These are phyloP conservation scores for Fulmarus glacialis DNA, from an alignment of 2,113 vertebrate species.

Conservation along the genomic window DNA sequence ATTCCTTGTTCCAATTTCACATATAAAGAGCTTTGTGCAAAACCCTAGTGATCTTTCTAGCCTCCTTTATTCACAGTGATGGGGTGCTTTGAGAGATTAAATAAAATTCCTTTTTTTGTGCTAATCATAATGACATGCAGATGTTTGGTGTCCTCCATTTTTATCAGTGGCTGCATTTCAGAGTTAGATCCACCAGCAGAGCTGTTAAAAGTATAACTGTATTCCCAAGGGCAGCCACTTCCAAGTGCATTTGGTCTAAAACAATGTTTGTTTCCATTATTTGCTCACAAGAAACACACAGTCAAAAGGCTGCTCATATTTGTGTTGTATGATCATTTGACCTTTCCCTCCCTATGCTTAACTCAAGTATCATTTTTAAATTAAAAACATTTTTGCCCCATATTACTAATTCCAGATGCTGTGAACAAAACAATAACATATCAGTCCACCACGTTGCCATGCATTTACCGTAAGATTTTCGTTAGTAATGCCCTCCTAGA, in stretches of 20 bases:
- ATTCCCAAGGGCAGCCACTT: not conserved
- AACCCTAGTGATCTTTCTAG: not conserved
- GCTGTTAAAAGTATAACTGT: not conserved
- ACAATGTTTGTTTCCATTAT: not conserved
- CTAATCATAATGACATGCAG: not conserved
- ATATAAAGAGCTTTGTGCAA: not conserved
- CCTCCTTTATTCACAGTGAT: not conserved
- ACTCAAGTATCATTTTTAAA: not conserved
- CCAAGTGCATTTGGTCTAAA: not conserved
- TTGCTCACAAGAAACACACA: not conserved
- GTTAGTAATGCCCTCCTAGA: not conserved
- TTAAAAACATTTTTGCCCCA: not conserved
- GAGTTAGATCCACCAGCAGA: not conserved
- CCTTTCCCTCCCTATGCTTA: not conserved
- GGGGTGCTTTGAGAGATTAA: not conserved
- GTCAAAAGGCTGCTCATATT: not conserved
- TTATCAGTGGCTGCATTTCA: not conserved
- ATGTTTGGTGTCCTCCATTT: not conserved
- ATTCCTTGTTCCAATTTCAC: not conserved
- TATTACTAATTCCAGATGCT: not conserved
- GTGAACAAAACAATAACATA: not conserved
- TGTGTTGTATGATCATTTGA: slow-evolving; percentile 3
- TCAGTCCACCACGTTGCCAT: not conserved
- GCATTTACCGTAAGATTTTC: not conserved
- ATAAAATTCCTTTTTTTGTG: not conserved